phyloP scores from a whole-genome alignment of 2,113 vertebrate genomes.

The Neotoma lepida region DNA sequence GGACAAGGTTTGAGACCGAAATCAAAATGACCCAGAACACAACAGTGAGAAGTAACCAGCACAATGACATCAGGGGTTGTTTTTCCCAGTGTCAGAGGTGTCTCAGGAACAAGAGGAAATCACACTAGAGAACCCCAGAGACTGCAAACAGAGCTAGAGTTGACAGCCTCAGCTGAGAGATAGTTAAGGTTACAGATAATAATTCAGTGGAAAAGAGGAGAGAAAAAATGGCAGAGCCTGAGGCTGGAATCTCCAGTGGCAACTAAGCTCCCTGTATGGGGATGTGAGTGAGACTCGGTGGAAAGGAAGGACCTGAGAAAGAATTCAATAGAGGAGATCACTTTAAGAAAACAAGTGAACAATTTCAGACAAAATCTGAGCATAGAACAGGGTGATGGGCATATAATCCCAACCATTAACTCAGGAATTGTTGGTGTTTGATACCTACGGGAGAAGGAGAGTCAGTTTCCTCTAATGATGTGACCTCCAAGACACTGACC shows the following conservation, averaged over 20 bases:
- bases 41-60: background rate
- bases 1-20: background rate
- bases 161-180: background rate
- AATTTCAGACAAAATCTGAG: background rate
- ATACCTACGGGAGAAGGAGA: background rate
- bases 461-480: background rate
- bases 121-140: background rate
- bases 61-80: background rate
- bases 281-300: background rate
- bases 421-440: background rate
- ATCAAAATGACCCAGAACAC: background rate
- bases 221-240: background rate
- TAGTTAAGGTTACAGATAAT: background rate
- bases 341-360: background rate
- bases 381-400: background rate
- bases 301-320: background rate
- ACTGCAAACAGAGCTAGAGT: background rate
- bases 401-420: background rate
- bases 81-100: background rate
- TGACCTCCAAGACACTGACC: background rate
- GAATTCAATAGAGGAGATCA: background rate
- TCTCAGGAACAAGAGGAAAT: background rate
- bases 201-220: background rate
- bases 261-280: background rate
- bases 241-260: background rate